A percentile compares a stretch with the other conserved stretches of the same genome.
These are phyloP conservation scores for Acropora tenuis DNA, from an alignment of 64 coral and sea anemone genomes.

Conservation along the genomic window DNA sequence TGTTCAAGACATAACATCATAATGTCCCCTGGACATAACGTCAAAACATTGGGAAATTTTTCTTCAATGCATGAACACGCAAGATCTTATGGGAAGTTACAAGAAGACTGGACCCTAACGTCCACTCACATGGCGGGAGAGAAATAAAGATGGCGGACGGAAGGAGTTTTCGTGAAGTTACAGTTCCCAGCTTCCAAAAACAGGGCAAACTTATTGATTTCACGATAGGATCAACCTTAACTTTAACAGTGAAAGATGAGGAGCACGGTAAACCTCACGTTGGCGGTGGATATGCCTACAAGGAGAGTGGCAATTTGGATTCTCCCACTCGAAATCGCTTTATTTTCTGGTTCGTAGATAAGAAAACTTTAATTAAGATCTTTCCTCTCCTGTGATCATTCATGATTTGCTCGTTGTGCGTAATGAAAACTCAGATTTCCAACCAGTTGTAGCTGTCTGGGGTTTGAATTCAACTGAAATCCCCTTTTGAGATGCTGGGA, in stretches of 20 bases:
- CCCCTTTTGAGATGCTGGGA: too few species aligned
- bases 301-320: slow-evolving; percentile 62
- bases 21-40: too few species aligned
- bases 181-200: slow-evolving; percentile 33
- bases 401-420: too few species aligned
- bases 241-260: slow-evolving; percentile 85
- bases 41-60: too few species aligned
- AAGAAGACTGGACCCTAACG: slow-evolving; percentile 16
- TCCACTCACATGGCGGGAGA: slow-evolving; percentile 25
- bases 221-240: slow-evolving; percentile 56
- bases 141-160: slow-evolving; percentile 77
- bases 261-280: slow-evolving; percentile 62
- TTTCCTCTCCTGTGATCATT: too few species aligned
- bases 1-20: too few species aligned
- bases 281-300: slow-evolving; percentile 89
- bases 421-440: too few species aligned
- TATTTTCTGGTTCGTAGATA: slow-evolving; percentile 83
- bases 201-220: slow-evolving; percentile 63
- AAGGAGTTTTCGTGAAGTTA: slow-evolving; percentile 64
- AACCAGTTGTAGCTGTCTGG: too few species aligned
- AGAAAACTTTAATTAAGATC: too few species aligned
- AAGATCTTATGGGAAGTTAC: too few species aligned
- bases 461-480: too few species aligned
- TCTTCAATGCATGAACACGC: too few species aligned
- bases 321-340: slow-evolving; percentile 81